Conservation (phyloP, 2,797 vertebrate species). For the Australoheros facetus region DNA sequence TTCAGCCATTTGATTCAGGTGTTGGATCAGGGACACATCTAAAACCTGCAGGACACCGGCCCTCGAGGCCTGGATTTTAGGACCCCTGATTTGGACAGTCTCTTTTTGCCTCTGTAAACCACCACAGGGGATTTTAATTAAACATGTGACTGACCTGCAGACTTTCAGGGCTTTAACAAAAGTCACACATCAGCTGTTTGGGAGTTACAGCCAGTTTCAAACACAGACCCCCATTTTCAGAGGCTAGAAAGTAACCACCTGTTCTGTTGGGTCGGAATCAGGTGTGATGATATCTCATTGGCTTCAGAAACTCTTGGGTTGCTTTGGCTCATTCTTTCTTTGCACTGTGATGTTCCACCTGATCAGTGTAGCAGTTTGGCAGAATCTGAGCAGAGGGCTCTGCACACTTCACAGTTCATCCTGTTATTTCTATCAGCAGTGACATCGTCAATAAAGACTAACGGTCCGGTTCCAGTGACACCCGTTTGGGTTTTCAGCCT, state of each 20-base stretch:
- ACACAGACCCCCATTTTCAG: neutral
- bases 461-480: too few species aligned
- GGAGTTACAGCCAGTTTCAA: neutral
- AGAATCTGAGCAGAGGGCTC: neutral
- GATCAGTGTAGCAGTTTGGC: neutral
- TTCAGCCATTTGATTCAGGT: too few species aligned
- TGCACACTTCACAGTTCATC: neutral
- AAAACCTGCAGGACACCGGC: too few species aligned
- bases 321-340: neutral
- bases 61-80: too few species aligned
- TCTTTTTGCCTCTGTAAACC: neutral
- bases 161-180: neutral
- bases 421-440: neutral
- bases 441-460: too few species aligned
- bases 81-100: neutral
- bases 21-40: too few species aligned
- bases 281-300: too few species aligned
- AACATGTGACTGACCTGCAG: neutral
- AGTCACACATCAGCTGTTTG: neutral
- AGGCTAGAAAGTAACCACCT: rapidly evolving
- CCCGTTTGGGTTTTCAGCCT: too few species aligned
- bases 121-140: too few species aligned
- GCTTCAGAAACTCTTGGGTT: too few species aligned
- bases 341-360: rapidly evolving
- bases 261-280: too few species aligned